Conservation (phyloP, 1,140 invertebrate genomes). For the Zaprionus lachaisei region DNA sequence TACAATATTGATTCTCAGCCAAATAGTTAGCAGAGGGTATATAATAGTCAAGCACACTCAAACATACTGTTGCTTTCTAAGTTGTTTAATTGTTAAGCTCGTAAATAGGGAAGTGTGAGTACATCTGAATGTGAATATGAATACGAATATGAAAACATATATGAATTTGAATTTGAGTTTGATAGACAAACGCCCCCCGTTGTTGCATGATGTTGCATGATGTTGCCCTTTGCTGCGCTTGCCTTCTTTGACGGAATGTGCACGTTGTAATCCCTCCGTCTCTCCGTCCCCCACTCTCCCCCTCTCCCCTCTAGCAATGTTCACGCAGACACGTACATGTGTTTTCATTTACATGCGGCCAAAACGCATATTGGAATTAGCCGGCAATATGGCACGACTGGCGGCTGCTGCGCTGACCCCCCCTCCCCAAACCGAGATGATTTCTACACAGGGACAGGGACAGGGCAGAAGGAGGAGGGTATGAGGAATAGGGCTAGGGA, state of each 20-base stretch:
- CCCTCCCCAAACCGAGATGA: constrained; percentile 16
- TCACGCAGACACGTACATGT: not conserved
- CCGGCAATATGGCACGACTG: constrained; percentile 34
- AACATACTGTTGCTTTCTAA: no score
- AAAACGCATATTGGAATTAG: constrained; percentile 33
- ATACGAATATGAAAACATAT: not conserved
- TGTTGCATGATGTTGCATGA: no score
- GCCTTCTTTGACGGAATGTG: not conserved
- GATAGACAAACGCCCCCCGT: not conserved
- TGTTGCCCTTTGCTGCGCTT: no score
- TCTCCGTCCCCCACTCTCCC: not conserved
- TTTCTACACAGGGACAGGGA: not conserved
- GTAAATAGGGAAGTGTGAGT: no score
- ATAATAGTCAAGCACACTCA: no score
- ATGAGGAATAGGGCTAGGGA: not conserved
- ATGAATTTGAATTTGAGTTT: not conserved
- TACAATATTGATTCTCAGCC: no score
- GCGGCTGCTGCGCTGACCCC: constrained; percentile 9
- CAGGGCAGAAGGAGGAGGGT: not conserved
- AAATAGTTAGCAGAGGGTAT: no score
- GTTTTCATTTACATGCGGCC: constrained; percentile 29
- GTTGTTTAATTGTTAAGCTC: no score
- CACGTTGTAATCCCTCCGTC: not conserved
- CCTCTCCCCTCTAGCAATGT: not conserved
- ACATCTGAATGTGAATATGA: constrained; percentile 1